These are phyloP conservation scores for Craseonycteris thonglongyai DNA, from an alignment of 2,113 vertebrate genomes.

Conservation along the genomic window DNA sequence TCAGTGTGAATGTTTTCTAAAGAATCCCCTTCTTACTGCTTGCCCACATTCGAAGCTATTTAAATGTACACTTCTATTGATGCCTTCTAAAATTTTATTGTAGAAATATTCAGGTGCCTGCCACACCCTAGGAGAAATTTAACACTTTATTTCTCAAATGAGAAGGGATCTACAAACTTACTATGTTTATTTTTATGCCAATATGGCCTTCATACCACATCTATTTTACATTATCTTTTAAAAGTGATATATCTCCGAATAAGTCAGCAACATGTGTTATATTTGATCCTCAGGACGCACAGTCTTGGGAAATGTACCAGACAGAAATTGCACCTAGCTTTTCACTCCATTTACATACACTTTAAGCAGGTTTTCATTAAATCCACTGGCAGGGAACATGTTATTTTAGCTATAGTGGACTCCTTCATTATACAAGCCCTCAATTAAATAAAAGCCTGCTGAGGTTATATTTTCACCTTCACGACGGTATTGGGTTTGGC, in stretches of 20 bases:
- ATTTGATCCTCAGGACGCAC: constrained; percentile 51
- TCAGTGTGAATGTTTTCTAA: constrained; percentile 8
- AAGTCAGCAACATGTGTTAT: constrained; percentile 22
- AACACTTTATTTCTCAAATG: constrained; percentile 60
- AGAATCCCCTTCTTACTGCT: constrained; percentile 42
- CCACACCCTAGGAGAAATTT: constrained; percentile 39
- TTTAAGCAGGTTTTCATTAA: constrained; percentile 67
- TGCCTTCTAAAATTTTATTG: constrained; percentile 63
- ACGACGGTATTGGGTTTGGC: constrained; percentile 41
- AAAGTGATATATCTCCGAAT: constrained; percentile 43
- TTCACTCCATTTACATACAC: constrained; percentile 60
- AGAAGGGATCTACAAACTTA: constrained; percentile 48
- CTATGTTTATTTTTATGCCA: constrained; percentile 60
- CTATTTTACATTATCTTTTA: constrained; percentile 47
- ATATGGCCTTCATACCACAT: background rate
- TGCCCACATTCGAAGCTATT: constrained; percentile 56
- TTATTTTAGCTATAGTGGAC: constrained; percentile 59
- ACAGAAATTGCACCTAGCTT: constrained; percentile 42
- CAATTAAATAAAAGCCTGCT: constrained; percentile 57
- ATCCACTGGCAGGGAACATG: constrained; percentile 60
- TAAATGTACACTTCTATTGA: constrained; percentile 21
- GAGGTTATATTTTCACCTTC: constrained; percentile 66
- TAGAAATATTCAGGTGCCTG: constrained; percentile 46
- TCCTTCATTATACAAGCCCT: constrained; percentile 60
- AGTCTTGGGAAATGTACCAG: constrained; percentile 33